Conservation (phyloP, 2,888 invertebrate species). For the Leptinotarsa juncta region DNA sequence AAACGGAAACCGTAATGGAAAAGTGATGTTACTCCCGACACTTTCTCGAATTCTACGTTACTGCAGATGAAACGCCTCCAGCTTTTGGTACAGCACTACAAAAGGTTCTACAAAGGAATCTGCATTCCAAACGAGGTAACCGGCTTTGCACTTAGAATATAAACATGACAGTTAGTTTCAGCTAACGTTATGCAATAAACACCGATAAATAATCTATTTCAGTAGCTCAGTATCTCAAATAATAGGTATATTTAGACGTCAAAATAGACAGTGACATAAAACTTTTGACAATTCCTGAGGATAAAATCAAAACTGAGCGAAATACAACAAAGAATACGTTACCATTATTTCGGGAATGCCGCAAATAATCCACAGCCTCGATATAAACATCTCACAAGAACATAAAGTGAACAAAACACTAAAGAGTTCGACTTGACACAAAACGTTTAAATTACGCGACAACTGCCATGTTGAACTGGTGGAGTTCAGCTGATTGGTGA, state of each 20-base stretch:
- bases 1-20: not conserved
- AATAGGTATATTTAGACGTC: not conserved
- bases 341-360: conserved; percentile 19
- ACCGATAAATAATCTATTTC: conserved; percentile 11
- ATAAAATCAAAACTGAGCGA: not conserved
- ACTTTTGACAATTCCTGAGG: not conserved
- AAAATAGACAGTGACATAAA: conserved; percentile 7
- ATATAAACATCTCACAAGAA: conserved; percentile 23
- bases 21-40: not conserved
- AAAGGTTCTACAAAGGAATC: not conserved
- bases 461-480: conserved; percentile 59
- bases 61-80: not conserved
- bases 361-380: conserved; percentile 15
- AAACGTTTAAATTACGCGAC: conserved; percentile 49
- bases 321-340: conserved; percentile 8
- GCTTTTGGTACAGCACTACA: conserved; percentile 14
- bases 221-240: not conserved
- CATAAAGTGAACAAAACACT: conserved; percentile 9
- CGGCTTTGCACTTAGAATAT: conserved; percentile 14
- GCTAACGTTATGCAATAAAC: conserved; percentile 4
- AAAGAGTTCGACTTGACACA: conserved; percentile 36
- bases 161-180: not conserved
- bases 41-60: not conserved
- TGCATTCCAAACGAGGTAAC: conserved; percentile 19
- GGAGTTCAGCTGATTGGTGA: conserved; percentile 61